Percentiles rank a stretch among this genome's conserved stretches.
These are phyloP conservation scores for Diplazon laetatorius DNA, from an alignment of 2,888 invertebrate genomes.

Conservation along the genomic window DNA sequence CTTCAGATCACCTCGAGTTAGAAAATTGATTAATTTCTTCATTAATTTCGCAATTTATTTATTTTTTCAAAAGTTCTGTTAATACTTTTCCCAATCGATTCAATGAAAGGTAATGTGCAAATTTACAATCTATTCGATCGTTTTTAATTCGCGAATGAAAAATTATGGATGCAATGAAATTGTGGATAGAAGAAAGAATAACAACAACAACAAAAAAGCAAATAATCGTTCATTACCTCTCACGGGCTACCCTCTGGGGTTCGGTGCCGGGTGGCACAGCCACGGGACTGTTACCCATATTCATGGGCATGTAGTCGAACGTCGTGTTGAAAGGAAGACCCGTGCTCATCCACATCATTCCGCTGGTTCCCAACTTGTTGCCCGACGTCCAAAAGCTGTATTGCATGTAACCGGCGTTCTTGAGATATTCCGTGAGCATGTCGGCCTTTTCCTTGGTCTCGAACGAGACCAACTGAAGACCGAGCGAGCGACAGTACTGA, in stretches of 20 bases:
- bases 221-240: too few species aligned
- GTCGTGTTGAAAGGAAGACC: constrained; percentile 94
- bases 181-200: constrained; percentile 22
- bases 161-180: too few species aligned
- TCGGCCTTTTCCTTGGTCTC: constrained; percentile 94
- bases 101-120: too few species aligned
- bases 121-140: too few species aligned
- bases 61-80: too few species aligned
- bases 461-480: constrained; percentile 92
- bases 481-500: constrained; percentile 93
- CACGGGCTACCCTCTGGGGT: constrained; percentile 90
- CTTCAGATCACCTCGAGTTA: too few species aligned
- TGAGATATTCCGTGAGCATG: constrained; percentile 91
- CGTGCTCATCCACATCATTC: constrained; percentile 95
- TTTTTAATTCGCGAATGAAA: too few species aligned
- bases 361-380: constrained; percentile 92
- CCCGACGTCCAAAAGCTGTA: constrained; percentile 96
- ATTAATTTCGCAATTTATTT: background rate
- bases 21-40: background rate
- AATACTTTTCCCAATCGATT: background rate
- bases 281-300: constrained; percentile 83
- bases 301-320: constrained; percentile 91
- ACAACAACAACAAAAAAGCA: background rate
- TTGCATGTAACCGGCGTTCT: constrained; percentile 92
- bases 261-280: constrained; percentile 89